Evolutionary conservation across 2,113 vertebrate genomes (phyloP).

Genomic region (Electrona antarctica): DNA sequence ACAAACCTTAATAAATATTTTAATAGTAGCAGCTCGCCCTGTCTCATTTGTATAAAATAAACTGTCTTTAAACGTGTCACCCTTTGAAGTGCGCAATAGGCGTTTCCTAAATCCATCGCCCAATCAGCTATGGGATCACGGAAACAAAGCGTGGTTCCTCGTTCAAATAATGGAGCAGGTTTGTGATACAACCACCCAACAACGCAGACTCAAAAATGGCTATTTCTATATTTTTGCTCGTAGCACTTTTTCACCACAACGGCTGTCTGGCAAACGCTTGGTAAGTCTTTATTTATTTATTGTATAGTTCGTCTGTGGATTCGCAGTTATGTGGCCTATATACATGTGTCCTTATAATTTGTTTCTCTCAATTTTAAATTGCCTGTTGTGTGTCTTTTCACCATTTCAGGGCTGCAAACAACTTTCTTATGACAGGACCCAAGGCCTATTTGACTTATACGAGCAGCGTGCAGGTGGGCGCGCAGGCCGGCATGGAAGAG

Average conservation of each 20-base stretch:
- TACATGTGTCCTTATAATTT: too few relatives aligned
- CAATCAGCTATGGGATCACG: constrained; percentile 67
- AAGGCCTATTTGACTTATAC: constrained; percentile 93
- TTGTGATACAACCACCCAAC: constrained; percentile 2
- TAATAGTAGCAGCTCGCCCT: constrained; percentile 3
- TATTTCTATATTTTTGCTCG: constrained; percentile 65
- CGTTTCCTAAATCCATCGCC: constrained; percentile 69
- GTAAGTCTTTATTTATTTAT: constrained; percentile 78
- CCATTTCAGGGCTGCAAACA: constrained; percentile 88
- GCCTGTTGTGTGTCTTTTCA: constrained; percentile 2
- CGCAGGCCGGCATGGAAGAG: constrained; percentile 89
- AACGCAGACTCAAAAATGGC: constrained; percentile 45
- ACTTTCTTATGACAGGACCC: constrained; percentile 94
- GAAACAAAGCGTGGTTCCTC: constrained; percentile 81
- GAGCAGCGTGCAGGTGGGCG: constrained; percentile 88
- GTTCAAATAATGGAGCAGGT: constrained; percentile 75
- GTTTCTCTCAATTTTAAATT: constrained; percentile 12
- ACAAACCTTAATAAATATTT: constrained; percentile 61
- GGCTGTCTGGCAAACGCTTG: constrained; percentile 79
- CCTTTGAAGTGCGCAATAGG: constrained; percentile 78
- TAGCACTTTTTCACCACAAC: constrained; percentile 65
- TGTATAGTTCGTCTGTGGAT: neutral
- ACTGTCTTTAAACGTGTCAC: constrained; percentile 37
- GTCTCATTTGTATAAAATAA: constrained; percentile 42
- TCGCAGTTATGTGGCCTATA: neutral